Conservation (phyloP, 2,888 invertebrate species). For the Acleris sparsana region DNA sequence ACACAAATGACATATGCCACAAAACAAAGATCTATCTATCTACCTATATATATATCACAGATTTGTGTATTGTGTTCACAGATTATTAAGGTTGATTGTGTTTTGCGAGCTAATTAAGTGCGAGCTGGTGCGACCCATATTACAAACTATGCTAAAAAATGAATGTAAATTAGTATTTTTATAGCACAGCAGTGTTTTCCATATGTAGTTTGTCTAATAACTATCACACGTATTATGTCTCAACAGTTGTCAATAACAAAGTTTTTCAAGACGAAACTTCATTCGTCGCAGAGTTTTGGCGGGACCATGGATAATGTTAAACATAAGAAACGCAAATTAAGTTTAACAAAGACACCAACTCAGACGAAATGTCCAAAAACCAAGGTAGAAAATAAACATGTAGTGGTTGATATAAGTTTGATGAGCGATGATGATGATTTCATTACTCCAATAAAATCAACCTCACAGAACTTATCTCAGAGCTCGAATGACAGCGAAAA, state of each 20-base stretch:
- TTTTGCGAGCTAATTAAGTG: no score
- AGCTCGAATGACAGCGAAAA: constrained; percentile 32
- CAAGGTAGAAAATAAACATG: constrained; percentile 28
- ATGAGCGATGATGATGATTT: constrained; percentile 54
- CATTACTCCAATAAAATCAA: constrained; percentile 14
- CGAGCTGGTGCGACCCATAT: no score
- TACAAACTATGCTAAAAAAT: background rate
- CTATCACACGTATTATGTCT: constrained; percentile 46
- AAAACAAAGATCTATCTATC: no score
- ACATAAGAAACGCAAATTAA: constrained; percentile 52
- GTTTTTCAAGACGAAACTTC: constrained; percentile 50
- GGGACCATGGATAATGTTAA: constrained; percentile 38
- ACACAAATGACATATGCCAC: no score
- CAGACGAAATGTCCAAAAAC: constrained; percentile 48
- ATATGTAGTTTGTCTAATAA: background rate
- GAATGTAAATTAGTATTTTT: background rate
- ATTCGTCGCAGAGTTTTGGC: constrained; percentile 32
- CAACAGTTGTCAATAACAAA: constrained; percentile 48
- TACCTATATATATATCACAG: no score
- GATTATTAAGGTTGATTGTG: no score
- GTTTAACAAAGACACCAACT: constrained; percentile 44
- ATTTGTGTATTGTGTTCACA: no score
- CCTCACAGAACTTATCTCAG: constrained; percentile 18
- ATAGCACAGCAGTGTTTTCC: background rate
- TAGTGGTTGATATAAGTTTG: constrained; percentile 49